Evolutionary conservation across 2,113 vertebrate genomes (phyloP).

Genomic region (Gallinago paraguaiae): DNA sequence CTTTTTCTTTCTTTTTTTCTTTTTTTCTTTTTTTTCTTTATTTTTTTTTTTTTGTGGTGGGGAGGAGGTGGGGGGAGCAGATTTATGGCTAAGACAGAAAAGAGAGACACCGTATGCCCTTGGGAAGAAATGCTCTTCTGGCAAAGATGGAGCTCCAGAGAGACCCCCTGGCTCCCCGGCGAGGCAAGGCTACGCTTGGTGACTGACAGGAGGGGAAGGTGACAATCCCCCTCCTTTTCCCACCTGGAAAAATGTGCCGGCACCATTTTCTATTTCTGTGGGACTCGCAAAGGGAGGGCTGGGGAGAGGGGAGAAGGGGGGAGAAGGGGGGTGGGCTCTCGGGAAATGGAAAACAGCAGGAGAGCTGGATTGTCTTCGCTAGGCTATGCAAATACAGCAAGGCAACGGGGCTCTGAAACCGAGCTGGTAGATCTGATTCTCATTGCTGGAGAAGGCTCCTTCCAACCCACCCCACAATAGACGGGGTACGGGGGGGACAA

Average conservation of each 20-base stretch:
- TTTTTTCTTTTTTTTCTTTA: too few species aligned
- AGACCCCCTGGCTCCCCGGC: background rate
- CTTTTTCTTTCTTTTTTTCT: background rate
- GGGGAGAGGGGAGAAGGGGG: background rate
- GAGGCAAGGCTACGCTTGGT: background rate
- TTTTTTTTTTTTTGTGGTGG: too few species aligned
- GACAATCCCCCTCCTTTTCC: background rate
- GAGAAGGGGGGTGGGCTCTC: background rate
- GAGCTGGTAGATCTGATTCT: conserved; percentile 31
- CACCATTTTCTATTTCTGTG: background rate
- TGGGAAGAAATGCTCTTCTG: background rate
- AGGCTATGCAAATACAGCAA: background rate
- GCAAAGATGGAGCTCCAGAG: background rate
- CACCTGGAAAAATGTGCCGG: background rate
- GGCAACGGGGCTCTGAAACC: background rate
- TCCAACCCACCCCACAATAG: background rate
- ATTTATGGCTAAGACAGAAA: background rate
- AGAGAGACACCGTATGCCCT: background rate
- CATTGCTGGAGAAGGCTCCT: background rate
- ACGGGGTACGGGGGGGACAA: background rate
- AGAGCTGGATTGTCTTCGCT: conserved; percentile 26
- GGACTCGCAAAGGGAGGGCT: background rate
- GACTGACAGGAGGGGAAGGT: background rate
- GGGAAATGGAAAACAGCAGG: conserved; percentile 55
- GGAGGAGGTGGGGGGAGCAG: too few species aligned